Evolutionary conservation across 2,888 invertebrate species (phyloP).

Genomic region (Epirrhoe tristata): DNA sequence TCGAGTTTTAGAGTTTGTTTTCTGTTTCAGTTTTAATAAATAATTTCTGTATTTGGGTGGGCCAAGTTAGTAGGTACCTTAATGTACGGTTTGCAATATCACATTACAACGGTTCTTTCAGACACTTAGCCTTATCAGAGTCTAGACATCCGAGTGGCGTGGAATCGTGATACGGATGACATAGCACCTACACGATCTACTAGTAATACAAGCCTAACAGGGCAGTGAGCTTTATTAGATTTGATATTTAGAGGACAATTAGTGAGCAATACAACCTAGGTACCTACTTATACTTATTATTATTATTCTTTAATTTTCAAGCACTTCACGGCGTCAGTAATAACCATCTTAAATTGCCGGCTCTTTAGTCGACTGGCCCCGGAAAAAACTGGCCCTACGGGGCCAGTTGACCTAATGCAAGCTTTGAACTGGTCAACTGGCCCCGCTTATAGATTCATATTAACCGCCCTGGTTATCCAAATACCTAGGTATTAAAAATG

Average conservation of each 20-base stretch:
- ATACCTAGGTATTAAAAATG: no score
- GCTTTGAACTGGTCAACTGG: no score
- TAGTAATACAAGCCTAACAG: not conserved
- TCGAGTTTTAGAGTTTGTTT: not conserved
- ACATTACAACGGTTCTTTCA: conserved; percentile 22
- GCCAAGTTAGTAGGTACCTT: conserved; percentile 2
- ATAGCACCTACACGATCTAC: conserved; percentile 8
- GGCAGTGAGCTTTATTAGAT: not conserved
- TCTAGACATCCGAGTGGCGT: conserved; percentile 42
- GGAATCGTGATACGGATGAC: conserved; percentile 45
- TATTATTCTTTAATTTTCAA: no score
- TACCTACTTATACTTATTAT: no score
- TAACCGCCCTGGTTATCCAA: no score
- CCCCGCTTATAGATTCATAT: no score
- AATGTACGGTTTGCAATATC: conserved; percentile 8
- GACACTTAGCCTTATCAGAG: conserved; percentile 34
- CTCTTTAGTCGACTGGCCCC: no score
- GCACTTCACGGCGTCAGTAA: no score
- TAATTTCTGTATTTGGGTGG: conserved; percentile 3
- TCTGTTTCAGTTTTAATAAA: not conserved
- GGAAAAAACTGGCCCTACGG: no score
- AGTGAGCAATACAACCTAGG: no score
- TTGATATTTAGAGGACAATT: not conserved
- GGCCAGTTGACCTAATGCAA: no score
- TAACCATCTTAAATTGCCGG: no score